Evolutionary conservation across 2,888 invertebrate species (phyloP), one percentile per base, ranked within the genome.

Genomic region (Lacanobia oleracea): DNA sequence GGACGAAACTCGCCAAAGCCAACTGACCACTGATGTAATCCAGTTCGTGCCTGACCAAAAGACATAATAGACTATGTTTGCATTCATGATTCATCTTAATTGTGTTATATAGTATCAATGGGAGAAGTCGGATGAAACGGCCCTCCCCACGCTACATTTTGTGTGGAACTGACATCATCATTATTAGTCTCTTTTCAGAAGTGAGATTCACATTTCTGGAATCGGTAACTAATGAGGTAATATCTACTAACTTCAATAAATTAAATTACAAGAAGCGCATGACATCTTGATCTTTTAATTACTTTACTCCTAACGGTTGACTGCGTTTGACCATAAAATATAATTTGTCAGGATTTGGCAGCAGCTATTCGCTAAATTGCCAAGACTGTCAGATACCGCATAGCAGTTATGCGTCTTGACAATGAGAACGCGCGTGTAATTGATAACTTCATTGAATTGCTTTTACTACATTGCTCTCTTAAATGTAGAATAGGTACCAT

Each of bases 21-120:
- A 51, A 73, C n/a, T 45, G 23, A 45, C 27, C 23, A 27, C 69
- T 43, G 53, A 67, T 48, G 16, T 64, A 50, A 81, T 81, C 73
- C 61, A 27, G 80, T 74, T 77, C n/a, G n/a, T 3, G 23, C 45
- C 57, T 64, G 59, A 48, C 50, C 23, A 45, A n/a, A n/a, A 45
- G 16, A 51, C 45, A 59, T 72, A 64, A 23, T 43, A 43, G 60
- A 18, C 60, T 54, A 23, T 8, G 43, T 54, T 63, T 54, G 57
- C 14, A 21, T 53, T 10, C n/a, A 60, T 54, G 48, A 33, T 67
- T 48, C 45, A 61, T 60, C 43, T 50, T 45, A 64, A 72, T 54
- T 67, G 54, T 65, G 21, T 14, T 40, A 18, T 7, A 33, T n/a
- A 0, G 6, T 33, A 21, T 27, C 18, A 23, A 16, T 64, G 33